A percentile compares a stretch with the other conserved stretches of the same genome.
Conservation (phyloP, 2,888 invertebrate genomes). For the Horisme vitalbata region DNA sequence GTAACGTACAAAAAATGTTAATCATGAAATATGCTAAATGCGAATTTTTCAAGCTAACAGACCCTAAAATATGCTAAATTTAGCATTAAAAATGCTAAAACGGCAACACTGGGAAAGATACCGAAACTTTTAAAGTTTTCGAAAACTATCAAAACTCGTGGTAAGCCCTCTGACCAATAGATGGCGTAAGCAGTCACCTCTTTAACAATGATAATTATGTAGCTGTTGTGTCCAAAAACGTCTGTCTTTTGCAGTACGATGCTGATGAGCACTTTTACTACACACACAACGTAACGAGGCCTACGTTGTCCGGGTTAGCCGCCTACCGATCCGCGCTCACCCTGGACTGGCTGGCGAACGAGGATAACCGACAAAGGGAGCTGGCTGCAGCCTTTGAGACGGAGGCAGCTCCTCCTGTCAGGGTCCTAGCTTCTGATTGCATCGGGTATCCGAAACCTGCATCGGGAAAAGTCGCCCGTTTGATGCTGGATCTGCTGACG, state of each 20-base stretch:
- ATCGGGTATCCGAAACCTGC: slow-evolving; percentile 57
- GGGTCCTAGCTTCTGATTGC: slow-evolving; percentile 54
- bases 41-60: no score
- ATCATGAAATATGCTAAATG: no score
- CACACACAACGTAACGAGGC: slow-evolving; percentile 48
- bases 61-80: no score
- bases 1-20: no score
- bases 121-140: no score
- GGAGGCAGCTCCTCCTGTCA: slow-evolving; percentile 44
- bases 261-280: slow-evolving; percentile 51
- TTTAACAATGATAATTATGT: no score
- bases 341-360: slow-evolving; percentile 66
- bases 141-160: no score
- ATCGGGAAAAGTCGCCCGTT: slow-evolving; percentile 60
- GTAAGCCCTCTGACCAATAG: no score
- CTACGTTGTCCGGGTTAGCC: slow-evolving; percentile 53
- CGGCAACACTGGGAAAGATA: no score
- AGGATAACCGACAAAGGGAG: slow-evolving; percentile 61
- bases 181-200: no score
- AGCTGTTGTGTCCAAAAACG: no score
- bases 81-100: no score
- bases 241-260: slow-evolving; percentile 46
- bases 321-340: slow-evolving; percentile 65
- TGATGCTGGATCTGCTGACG: slow-evolving; percentile 68
- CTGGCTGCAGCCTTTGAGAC: slow-evolving; percentile 60